Percentiles rank a stretch among this genome's conserved stretches.
Conservation (phyloP, 1,140 invertebrate genomes). For the Psilanteris sp. region DNA sequence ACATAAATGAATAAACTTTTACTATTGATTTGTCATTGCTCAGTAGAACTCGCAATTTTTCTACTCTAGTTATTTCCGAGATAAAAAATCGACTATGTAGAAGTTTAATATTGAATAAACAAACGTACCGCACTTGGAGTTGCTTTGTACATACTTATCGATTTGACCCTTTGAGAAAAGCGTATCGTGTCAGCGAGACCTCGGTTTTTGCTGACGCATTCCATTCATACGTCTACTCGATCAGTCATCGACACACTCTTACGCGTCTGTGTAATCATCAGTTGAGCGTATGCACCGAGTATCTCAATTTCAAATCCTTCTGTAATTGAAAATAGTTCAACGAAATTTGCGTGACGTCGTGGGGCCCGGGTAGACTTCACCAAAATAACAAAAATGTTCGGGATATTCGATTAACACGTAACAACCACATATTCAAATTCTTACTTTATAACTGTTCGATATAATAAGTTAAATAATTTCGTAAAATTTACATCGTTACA, state of each 20-base stretch:
- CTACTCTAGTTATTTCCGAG: not conserved
- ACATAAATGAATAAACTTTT: too few species aligned
- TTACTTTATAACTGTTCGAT: too few species aligned
- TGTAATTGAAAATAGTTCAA: constrained; percentile 32
- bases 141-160: not conserved
- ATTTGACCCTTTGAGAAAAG: constrained; percentile 10
- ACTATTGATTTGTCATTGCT: too few species aligned
- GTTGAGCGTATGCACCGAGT: not conserved
- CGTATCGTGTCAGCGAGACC: not conserved
- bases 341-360: not conserved
- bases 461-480: too few species aligned
- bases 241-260: constrained; percentile 43
- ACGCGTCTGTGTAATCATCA: constrained; percentile 14
- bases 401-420: not conserved
- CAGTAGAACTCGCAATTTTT: not conserved
- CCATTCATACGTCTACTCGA: constrained; percentile 46
- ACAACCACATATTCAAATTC: too few species aligned
- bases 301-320: constrained; percentile 31
- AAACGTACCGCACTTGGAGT: not conserved
- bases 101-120: constrained; percentile 1
- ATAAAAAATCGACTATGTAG: not conserved
- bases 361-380: not conserved
- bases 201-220: constrained; percentile 33
- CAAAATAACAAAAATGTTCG: constrained; percentile 26
- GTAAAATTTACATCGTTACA: too few species aligned